Conservation (phyloP, 2,888 invertebrate genomes). For the Gasteruption jaculator region DNA sequence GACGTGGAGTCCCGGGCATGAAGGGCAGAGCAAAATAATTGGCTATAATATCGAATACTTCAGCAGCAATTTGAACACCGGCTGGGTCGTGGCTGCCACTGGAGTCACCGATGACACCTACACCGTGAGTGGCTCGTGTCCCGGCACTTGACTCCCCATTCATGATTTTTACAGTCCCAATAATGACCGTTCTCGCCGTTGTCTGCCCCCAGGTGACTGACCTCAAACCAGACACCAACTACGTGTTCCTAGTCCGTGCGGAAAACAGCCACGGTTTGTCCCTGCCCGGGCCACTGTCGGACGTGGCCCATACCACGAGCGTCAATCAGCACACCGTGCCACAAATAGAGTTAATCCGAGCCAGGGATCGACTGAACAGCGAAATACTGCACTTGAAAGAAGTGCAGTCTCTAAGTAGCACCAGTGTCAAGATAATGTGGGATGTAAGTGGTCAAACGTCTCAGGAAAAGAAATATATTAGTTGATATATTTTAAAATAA, state of each 20-base stretch:
- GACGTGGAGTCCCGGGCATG: slow-evolving; percentile 61
- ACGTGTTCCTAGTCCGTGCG: slow-evolving; percentile 81
- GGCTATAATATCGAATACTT: slow-evolving; percentile 77
- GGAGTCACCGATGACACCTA: slow-evolving; percentile 66
- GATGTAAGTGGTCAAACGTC: slow-evolving; percentile 71
- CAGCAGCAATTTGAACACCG: slow-evolving; percentile 72
- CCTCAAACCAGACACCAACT: slow-evolving; percentile 74
- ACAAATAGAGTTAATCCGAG: slow-evolving; percentile 73
- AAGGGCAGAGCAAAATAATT: slow-evolving; percentile 50
- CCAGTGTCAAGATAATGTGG: slow-evolving; percentile 77
- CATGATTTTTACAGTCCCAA: neutral
- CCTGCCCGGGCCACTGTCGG: slow-evolving; percentile 73
- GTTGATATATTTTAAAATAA: neutral
- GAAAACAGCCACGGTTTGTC: slow-evolving; percentile 83
- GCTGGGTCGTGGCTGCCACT: slow-evolving; percentile 70
- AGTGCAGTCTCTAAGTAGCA: slow-evolving; percentile 67
- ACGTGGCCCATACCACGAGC: slow-evolving; percentile 64
- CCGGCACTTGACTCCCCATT: slow-evolving; percentile 3
- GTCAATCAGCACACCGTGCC: slow-evolving; percentile 65
- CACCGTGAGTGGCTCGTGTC: slow-evolving; percentile 55
- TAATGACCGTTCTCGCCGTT: slow-evolving; percentile 6
- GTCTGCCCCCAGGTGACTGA: slow-evolving; percentile 55
- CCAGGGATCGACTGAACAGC: slow-evolving; percentile 70
- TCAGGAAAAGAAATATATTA: slow-evolving; percentile 55
- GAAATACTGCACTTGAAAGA: slow-evolving; percentile 72